Conservation (phyloP, 1,140 invertebrate species). For the Bombus consobrinus region DNA sequence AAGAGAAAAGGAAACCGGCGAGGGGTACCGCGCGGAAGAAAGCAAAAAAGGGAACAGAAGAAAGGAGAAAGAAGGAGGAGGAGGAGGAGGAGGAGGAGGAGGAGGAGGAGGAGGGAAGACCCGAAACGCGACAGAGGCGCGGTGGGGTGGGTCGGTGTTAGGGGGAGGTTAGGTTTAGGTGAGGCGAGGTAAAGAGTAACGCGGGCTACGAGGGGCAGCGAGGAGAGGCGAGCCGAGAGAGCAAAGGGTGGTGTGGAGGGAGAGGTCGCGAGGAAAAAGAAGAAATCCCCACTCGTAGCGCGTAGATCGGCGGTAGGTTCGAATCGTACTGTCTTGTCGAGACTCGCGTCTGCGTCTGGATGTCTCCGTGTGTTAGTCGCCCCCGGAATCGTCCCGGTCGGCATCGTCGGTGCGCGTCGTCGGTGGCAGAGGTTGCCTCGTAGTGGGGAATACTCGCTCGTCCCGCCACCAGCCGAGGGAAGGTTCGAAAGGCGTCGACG, state of each 20-base stretch:
- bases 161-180: conserved; percentile 41
- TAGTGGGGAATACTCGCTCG: conserved; percentile 62
- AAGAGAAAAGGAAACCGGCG: not conserved
- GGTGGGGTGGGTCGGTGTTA: conserved; percentile 34
- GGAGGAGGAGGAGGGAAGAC: conserved; percentile 22
- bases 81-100: conserved; percentile 2
- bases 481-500: conserved; percentile 72
- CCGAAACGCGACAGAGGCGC: conserved; percentile 47
- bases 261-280: conserved; percentile 80
- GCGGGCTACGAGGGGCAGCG: conserved; percentile 25
- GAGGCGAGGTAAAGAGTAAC: conserved; percentile 31
- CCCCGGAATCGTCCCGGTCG: conserved; percentile 67
- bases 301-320: conserved; percentile 68
- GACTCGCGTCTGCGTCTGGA: conserved; percentile 72
- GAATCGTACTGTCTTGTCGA: conserved; percentile 77
- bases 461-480: conserved; percentile 61
- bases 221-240: conserved; percentile 41
- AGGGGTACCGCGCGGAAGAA: conserved; percentile 11
- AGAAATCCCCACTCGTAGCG: conserved; percentile 77
- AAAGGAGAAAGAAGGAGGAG: conserved; percentile 18
- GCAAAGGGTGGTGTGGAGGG: conserved; percentile 56
- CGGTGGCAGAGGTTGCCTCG: conserved; percentile 62
- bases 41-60: conserved; percentile 29
- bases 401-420: conserved; percentile 62
- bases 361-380: conserved; percentile 70